Evolutionary conservation across 2,888 invertebrate genomes (phyloP), one percentile per base, ranked within the genome.

Genomic region (Pecten maximus): DNA sequence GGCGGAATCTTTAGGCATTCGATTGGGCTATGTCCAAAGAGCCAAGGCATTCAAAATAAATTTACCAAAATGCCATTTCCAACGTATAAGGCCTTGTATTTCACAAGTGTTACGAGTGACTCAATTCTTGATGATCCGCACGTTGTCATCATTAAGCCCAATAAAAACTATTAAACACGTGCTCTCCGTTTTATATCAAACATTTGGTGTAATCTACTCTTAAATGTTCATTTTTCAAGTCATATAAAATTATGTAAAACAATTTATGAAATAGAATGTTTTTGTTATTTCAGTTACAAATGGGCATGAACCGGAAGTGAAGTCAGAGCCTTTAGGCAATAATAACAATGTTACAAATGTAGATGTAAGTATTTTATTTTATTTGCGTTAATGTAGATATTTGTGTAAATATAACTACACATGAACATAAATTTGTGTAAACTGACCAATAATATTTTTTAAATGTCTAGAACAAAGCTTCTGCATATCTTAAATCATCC

Each of bases 221-320:
- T 23, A 16, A n/a, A 60, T n/a, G 48, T 48, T 16, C 48, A 10
- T 19, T n/a, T n/a, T n/a, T n/a, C n/a, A n/a, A n/a, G 12, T 44
- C 44, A 44, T 10, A 44, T 44, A 12, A 44, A 44, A 44, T 44
- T 44, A 44, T 60, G 0, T 2, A 60, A 23, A 16, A 23, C 19
- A 60, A 60, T 60, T 23, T 23, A 60, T 60, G 2, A n/a, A 50
- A 8, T 2, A 16, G 50, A 6, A 28, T 89, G 40, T 40, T 16
- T 40, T 89, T 87, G 54, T 74, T 86, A 86, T 92, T 90, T 10
- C 86, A 92, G 91, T 92, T n/a, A 88, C 87, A 48, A 90, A 90
- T 74, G 89, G 89, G 40, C 89, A 91, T 23, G 90, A 90, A 89
- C 91, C 90, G 39, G 91, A 92, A 91, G 89, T 92, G 28, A 92